Base-by-base conservation (phyloP, 1,140 invertebrate genomes). In the Orius insidiosus region DNA sequence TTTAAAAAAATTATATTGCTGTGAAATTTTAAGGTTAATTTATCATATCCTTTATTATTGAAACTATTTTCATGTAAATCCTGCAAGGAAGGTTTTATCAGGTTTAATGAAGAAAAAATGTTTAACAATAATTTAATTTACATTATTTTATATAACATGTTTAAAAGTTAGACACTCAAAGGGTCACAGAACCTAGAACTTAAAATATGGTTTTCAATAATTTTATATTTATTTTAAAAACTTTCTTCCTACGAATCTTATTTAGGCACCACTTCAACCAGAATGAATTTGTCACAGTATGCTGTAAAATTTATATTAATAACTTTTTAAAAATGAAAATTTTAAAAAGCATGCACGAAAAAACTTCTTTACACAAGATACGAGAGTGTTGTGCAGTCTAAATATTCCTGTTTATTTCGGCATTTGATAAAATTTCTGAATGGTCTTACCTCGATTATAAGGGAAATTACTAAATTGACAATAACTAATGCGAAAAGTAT, bases 161-260 rank as follows among this genome's bases (percentile, higher is more conserved):
- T 31, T n/a, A 43, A n/a, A 43, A 15, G 6, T 43, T 16, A 43
- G 6, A 43, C 41, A 42, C 46, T 48, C 19, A 48, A 19, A 43
- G 46, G 46, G 34, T 48, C 46, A 31, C 46, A 48, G 11, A 48
- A 34, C 10, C 39, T 39, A 13, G 46, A 49, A 24, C 18, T 45
- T 10, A 49, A 35, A 9, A 49, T 45, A 32, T 43, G 43, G 1
- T 11, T 52, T 46, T 59, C 53, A 10, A 62, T 46, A 19, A 46
- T 33, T 50, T 63, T 63, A 50, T 63, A 63, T 38, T 52, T 57
- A 50, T 61, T 63, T 60, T 63, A 19, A 60, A 59, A 16, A 46
- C 35, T 33, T 49, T 54, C 43, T 63, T 63, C 15, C 55, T 50
- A 13, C 24, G 54, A 14, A 62, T 31, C 13, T 50, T 58, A 34